Base-by-base conservation (phyloP, 2,113 vertebrate species). In the Axis porcinus region DNA sequence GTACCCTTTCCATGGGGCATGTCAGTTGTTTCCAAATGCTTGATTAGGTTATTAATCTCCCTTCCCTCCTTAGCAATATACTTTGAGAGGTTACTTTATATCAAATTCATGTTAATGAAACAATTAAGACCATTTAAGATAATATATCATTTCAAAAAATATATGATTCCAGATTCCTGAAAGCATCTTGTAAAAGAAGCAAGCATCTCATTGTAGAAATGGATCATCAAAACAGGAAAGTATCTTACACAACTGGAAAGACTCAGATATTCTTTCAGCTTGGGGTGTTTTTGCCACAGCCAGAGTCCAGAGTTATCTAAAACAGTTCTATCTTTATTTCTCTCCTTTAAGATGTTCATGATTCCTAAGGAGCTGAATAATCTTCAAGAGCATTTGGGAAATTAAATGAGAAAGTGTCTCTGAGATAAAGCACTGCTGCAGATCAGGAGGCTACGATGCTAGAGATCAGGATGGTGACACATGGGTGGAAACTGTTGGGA, bases 41-140 rank as follows among this genome's bases (percentile, higher is more conserved):
- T 92, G 94, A 94, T 96, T 84, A 93, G 91, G 62, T 87, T 79
- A 85, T 96, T 95, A 87, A 94, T 87, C 83, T 96, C 84, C 57
- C 40, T 60, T 45, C 79, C 47, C 84, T 93, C 89, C 86, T 89
- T 36, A 57, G 87, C 83, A 27, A 58, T n/a, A 93, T 45, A 50
- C 81, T 96, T 85, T 15, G 28, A 95, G 79, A 85, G 95, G 79
- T 95, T 95, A 96, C 94, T 97, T 97, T 89, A 27, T 55, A 96
- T 97, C 96, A 95, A 97, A 83, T 96, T 97, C 95, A 70, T 43
- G 60, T 92, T 97, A 86, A 95, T 95, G 94, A 98, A 92, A 93
- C 86, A 96, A 97, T 97, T 97, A 98, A 91, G 91, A 83, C 60
- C 54, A 93, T 96, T 95, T 95, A 94, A 97, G 92, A 92, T 97